Evolutionary conservation across 2,797 vertebrate genomes (phyloP).

Genomic region (Capromys pilorides): DNA sequence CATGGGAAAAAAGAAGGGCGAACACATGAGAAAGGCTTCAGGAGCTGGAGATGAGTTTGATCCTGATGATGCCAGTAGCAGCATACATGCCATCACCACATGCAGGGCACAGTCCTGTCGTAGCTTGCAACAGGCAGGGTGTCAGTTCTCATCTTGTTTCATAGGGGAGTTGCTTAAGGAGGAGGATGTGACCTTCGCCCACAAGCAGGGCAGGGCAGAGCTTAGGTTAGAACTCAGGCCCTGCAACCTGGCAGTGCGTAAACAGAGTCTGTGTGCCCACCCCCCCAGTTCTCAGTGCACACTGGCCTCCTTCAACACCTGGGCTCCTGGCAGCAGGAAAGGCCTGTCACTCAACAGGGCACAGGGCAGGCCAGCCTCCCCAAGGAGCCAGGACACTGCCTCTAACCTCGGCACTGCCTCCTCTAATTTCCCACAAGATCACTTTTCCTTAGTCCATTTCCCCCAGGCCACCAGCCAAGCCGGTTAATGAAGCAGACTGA

Average conservation of each 20-base stretch:
- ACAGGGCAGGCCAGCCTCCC: background rate
- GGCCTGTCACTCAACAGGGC: background rate
- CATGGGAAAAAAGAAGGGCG: background rate
- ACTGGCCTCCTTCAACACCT: background rate
- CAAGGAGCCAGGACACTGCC: background rate
- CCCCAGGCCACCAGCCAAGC: background rate
- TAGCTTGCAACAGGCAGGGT: background rate
- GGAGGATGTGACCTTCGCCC: background rate
- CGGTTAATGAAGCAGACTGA: background rate
- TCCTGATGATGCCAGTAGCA: background rate
- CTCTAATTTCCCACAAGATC: background rate
- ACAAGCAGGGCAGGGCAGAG: background rate
- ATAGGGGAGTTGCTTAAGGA: background rate
- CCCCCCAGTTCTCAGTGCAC: background rate
- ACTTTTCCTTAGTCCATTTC: background rate
- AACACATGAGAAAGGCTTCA: background rate
- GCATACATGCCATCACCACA: rapidly evolving
- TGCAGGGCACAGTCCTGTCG: background rate
- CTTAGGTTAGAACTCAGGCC: background rate
- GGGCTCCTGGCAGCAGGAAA: background rate
- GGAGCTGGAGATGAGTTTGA: background rate
- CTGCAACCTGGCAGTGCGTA: background rate
- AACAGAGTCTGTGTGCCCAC: background rate
- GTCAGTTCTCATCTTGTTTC: background rate
- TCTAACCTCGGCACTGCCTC: background rate